phyloP scores from a whole-genome alignment of 1,140 invertebrate genomes.

The Coenobita brevimanus region DNA sequence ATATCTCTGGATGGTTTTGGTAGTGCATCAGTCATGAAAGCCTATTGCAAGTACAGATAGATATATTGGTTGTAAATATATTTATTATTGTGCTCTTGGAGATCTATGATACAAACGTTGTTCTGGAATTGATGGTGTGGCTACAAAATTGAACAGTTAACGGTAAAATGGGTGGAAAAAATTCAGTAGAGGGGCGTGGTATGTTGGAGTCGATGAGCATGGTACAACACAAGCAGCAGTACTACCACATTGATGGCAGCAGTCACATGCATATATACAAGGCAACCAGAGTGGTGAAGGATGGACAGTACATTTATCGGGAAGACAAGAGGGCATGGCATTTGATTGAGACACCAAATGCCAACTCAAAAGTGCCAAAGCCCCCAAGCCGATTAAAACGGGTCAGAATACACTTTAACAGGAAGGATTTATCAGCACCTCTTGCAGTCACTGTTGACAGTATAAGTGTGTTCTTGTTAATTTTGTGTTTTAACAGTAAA shows the following conservation, averaged over 20 bases:
- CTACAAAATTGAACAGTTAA: too few relatives aligned
- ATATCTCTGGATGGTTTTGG: too few relatives aligned
- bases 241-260: not conserved
- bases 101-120: too few relatives aligned
- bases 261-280: not conserved
- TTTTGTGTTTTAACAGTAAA: too few relatives aligned
- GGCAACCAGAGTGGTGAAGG: conserved; percentile 11
- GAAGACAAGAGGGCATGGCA: not conserved
- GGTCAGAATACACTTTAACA: conserved; percentile 34
- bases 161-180: conserved; percentile 24
- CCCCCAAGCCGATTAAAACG: not conserved
- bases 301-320: not conserved
- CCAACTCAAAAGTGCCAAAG: not conserved
- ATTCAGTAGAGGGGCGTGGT: not conserved
- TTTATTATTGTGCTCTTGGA: too few relatives aligned
- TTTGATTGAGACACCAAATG: not conserved
- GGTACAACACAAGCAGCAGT: conserved; percentile 7
- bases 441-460: conserved; percentile 43
- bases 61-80: too few relatives aligned
- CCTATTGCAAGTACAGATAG: too few relatives aligned
- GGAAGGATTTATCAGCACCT: conserved; percentile 41
- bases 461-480: conserved; percentile 49
- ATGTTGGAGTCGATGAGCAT: conserved; percentile 14
- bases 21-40: too few relatives aligned
- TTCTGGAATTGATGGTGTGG: too few relatives aligned